Evolutionary conservation across 2,113 vertebrate genomes (phyloP), one percentile per base, ranked within the genome.

Genomic region (Indri indri): DNA sequence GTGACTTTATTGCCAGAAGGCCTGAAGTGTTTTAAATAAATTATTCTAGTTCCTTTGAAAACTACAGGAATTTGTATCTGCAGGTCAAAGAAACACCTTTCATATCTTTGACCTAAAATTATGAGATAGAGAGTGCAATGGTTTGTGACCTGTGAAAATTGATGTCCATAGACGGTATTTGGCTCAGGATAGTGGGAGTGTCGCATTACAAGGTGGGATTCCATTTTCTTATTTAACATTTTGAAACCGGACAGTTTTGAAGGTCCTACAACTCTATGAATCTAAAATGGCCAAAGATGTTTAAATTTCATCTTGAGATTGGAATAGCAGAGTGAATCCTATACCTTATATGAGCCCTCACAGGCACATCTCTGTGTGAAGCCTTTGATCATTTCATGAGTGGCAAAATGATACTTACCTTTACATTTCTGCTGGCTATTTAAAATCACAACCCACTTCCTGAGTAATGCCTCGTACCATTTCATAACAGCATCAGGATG

Each of bases 341-440:
- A 47, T 4, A 23, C 70, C 16, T 10, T 84, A 42, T 40, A 34
- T 8, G 59, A 42, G n/a, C 18, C 88, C 96, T 97, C 37, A 45
- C 14, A 47, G 68, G 14, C 54, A 87, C 22, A 96, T 47, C 74
- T 88, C 42, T 20, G 25, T 90, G 47, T 37, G 91, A 96, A 97
- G 42, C 37, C 76, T 96, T 3, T 96, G 96, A 97, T 90, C 84
- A 88, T 96, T 97, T 96, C 85, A 85, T 47, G 93, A 86, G 63
- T 94, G 81, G 84, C 47, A 97, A 97, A 95, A 95, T 97, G 88
- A 97, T 96, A 95, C 80, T 97, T 94, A 94, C 94, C 94, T 97
- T 93, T 95, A 96, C 96, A 96, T 97, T 98, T 96, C 94, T 89
- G 50, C 86, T 97, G 95, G 88, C 93, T 45, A 7, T 98, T 98